These are phyloP conservation scores for Schrankia costaestrigalis DNA, from an alignment of 2,888 invertebrate species.

Conservation along the genomic window DNA sequence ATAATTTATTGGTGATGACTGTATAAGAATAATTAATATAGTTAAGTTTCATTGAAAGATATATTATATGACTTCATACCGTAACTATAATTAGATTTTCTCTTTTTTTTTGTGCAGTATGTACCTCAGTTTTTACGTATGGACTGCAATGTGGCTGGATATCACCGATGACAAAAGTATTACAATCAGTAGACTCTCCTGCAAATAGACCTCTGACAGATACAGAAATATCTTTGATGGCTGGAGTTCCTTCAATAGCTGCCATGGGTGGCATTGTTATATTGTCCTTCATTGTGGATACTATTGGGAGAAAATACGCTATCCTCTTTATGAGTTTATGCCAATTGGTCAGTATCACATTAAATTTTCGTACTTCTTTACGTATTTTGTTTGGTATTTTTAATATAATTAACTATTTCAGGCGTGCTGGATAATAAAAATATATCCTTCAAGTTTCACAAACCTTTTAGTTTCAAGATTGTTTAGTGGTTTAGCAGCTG, in stretches of 20 bases:
- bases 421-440: slow-evolving; percentile 41
- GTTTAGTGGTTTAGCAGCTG: slow-evolving; percentile 42
- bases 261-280: slow-evolving; percentile 56
- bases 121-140: too few relatives aligned
- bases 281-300: slow-evolving; percentile 58
- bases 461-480: slow-evolving; percentile 44
- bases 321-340: slow-evolving; percentile 63
- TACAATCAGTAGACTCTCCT: slow-evolving; percentile 54
- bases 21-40: too few relatives aligned
- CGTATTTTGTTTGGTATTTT: too few relatives aligned
- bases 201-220: slow-evolving; percentile 50
- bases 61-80: too few relatives aligned
- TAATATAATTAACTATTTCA: slow-evolving; percentile 14
- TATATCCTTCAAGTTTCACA: slow-evolving; percentile 28
- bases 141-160: slow-evolving; percentile 70
- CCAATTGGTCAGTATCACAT: slow-evolving; percentile 55
- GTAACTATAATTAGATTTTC: too few relatives aligned
- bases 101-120: too few relatives aligned
- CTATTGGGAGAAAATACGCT: slow-evolving; percentile 60
- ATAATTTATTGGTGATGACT: too few relatives aligned
- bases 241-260: slow-evolving; percentile 61
- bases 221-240: slow-evolving; percentile 64
- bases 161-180: slow-evolving; percentile 58
- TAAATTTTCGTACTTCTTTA: too few relatives aligned
- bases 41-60: too few relatives aligned